A percentile compares a stretch with the other conserved stretches of the same genome.
Evolutionary conservation across 2,797 vertebrate genomes (phyloP).

Genomic region (Crocodylus rhombifer): DNA sequence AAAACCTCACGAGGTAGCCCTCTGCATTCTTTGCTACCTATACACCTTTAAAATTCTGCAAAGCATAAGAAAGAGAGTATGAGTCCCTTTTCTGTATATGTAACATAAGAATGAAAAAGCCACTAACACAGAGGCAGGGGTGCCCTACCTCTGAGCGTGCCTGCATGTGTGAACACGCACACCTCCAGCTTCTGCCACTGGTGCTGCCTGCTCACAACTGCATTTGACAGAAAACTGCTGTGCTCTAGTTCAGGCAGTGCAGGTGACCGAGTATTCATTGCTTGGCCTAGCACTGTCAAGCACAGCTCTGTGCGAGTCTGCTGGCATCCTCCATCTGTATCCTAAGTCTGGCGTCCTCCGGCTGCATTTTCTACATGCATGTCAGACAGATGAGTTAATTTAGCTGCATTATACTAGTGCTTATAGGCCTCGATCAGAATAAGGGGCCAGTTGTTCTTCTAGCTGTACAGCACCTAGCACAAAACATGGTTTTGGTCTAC

Average conservation of each 20-base stretch:
- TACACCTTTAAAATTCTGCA: neutral
- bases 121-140: neutral
- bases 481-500: no score
- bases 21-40: neutral
- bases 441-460: neutral
- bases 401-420: neutral
- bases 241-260: neutral
- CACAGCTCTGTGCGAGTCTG: neutral
- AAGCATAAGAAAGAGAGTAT: neutral
- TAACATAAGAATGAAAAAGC: neutral
- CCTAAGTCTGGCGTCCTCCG: no score
- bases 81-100: neutral
- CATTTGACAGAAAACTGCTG: neutral
- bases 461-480: no score
- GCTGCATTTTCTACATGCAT: fast-evolving
- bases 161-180: no score
- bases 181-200: neutral
- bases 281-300: neutral
- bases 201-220: neutral
- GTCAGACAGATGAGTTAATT: slow-evolving; percentile 4
- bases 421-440: neutral
- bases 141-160: neutral
- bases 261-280: fast-evolving
- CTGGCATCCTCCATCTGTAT: fast-evolving
- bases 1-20: neutral